phyloP scores from a whole-genome alignment of 1,140 invertebrate genomes.

The Drosophila mauritiana region DNA sequence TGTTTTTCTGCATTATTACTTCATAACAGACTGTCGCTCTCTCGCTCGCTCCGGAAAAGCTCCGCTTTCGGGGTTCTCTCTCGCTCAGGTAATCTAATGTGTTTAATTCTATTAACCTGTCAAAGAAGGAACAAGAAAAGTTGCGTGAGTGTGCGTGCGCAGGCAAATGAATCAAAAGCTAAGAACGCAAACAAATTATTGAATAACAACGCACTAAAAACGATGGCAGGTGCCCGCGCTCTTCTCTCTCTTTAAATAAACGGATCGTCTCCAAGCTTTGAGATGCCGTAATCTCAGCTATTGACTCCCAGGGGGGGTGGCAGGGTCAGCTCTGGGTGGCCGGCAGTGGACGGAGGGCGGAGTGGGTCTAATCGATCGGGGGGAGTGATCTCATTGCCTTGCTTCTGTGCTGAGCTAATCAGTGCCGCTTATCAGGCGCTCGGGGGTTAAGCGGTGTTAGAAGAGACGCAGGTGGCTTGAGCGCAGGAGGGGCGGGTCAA shows the following conservation, averaged over 20 bases:
- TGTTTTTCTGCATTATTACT: slow-evolving; percentile 62
- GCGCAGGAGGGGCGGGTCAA: neutral
- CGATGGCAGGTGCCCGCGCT: slow-evolving; percentile 13
- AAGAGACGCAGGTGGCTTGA: neutral
- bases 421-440: slow-evolving; percentile 17
- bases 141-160: slow-evolving; percentile 35
- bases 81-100: slow-evolving; percentile 69
- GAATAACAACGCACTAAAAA: slow-evolving; percentile 51
- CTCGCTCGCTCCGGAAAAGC: slow-evolving; percentile 22
- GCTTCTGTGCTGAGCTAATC: slow-evolving; percentile 19
- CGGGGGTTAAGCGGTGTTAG: neutral
- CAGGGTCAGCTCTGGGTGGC: slow-evolving; percentile 6
- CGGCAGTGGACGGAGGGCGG: neutral
- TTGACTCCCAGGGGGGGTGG: slow-evolving; percentile 9
- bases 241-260: neutral
- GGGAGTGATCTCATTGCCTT: slow-evolving; percentile 39
- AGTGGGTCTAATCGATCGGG: slow-evolving; percentile 29
- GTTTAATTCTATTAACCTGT: slow-evolving; percentile 76
- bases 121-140: slow-evolving; percentile 58
- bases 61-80: slow-evolving; percentile 21
- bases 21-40: slow-evolving; percentile 61
- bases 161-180: slow-evolving; percentile 69
- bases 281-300: slow-evolving; percentile 46
- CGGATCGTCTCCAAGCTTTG: slow-evolving; percentile 28
- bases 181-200: slow-evolving; percentile 78